Evolutionary conservation across 2,113 vertebrate genomes (phyloP), one percentile per base, ranked within the genome.

Genomic region (Polypterus senegalus): DNA sequence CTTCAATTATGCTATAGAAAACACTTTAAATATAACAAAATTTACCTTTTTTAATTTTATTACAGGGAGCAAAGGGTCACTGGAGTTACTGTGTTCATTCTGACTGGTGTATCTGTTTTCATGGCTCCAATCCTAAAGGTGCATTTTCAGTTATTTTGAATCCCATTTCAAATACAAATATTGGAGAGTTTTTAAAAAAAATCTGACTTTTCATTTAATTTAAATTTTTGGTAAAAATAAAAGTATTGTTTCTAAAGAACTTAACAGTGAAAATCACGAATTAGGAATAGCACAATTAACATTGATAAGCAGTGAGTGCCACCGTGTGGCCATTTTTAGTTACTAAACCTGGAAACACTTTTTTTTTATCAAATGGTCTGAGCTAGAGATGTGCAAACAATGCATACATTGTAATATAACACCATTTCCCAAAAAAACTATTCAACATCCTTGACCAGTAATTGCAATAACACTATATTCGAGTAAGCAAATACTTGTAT

Each of bases 111-210:
- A 7, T 98, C 95, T 7, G 95, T 99, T 54, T 95, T 99, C n/a
- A 97, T 99, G 93, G 83, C 96, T 79, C 96, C 96, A n/a, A 93
- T 99, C 75, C 81, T 99, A 48, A 98, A 99, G 94, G 96, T 99
- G 87, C 57, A 59, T 3, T 49, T 10, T 44, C 49, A 48, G 2
- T 6, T 5, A 57, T 51, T 49, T 1, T 44, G 9, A 2, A 88
- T 84, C 86, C 86, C 61, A 88, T 88, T 60, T 84, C 85, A 86
- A 27, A 27, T 27, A 27, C 27, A 27, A 27, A 27, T 27, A 27
- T 2, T 27, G 27, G 2, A 27, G 27, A 27, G 27, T 27, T 27
- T 27, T 27, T 27, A 27, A 27, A 27, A 27, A 27, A 27, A 27
- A 53, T 8, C n/a, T 8, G 27, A 54, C 3, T 5, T 49, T 11